Base-by-base conservation (phyloP, 1,140 invertebrate genomes). In the Hycleus cichorii region DNA sequence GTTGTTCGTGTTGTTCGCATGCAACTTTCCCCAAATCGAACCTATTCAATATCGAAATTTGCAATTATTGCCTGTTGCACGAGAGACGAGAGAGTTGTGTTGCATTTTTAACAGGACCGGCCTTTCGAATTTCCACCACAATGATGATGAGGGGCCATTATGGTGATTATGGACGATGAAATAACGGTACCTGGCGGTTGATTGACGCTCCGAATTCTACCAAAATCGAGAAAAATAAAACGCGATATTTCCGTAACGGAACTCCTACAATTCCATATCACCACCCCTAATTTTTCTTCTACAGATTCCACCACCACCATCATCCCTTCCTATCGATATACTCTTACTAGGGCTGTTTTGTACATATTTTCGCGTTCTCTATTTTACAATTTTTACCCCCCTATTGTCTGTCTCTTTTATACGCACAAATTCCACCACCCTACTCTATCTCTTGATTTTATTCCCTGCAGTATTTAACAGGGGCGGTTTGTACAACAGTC, bases 321-420 rank as follows among this genome's bases (percentile, higher is more conserved):
- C 58, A 51, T 60, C 59, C 58, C 62, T 63, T 49, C 63, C 54
- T 53, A 60, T 46, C 47, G 40, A 55, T 57, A 55, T 60, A 62
- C 66, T 70, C 69, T 72, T 70, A 68, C 68, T 72, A 72, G 68
- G 65, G 65, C 67, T 65, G 68, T 70, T 69, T 72, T 68, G 70
- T 69, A 69, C 69, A 72, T 69, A 71, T 69, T 69, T 69, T 70
- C 68, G 70, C 69, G 63, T 72, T 42, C 70, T 72, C 70, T 72
- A 72, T 72, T 72, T 72, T 72, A 66, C 69, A 69, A 71, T 72
- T 72, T 72, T 71, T 69, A 65, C 68, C 66, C 66, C 65, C 66
- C 18, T 18, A 18, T 18, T 18, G 18, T 2, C 18, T 18, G 18
- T 18, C 18, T 18, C 18, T 18, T 1, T 18, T 18, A 18, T 1